Evolutionary conservation across 2,797 vertebrate genomes (phyloP).

Genomic region (Acipenser ruthenus): DNA sequence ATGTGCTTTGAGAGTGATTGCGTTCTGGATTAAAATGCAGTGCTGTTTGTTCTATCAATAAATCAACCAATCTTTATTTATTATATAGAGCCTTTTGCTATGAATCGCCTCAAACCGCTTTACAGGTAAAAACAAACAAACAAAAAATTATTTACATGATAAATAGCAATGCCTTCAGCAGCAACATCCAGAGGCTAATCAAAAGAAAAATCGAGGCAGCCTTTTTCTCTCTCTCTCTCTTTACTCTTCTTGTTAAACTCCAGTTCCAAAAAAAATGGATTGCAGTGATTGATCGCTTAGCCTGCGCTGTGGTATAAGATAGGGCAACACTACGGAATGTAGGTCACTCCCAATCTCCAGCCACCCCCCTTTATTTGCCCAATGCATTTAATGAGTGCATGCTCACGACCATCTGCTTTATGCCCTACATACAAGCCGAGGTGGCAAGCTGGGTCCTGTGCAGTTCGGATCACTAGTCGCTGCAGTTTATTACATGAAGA

Average conservation of each 20-base stretch:
- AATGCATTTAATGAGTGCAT: neutral
- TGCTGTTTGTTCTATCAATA: too few species aligned
- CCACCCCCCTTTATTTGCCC: neutral
- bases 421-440: constrained; percentile 27
- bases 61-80: too few species aligned
- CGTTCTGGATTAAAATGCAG: too few species aligned
- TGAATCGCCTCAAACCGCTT: too few species aligned
- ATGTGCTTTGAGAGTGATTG: too few species aligned
- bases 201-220: constrained; percentile 1
- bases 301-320: neutral
- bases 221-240: neutral
- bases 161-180: too few species aligned
- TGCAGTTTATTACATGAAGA: too few species aligned
- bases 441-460: neutral
- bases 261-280: neutral
- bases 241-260: neutral
- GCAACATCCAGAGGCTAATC: neutral
- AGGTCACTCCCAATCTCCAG: constrained; percentile 8
- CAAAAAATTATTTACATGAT: too few species aligned
- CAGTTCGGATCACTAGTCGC: too few species aligned
- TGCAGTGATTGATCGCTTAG: neutral
- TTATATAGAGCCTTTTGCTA: too few species aligned
- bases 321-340: neutral
- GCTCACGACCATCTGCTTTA: constrained; percentile 27
- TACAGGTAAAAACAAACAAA: too few species aligned